Evolutionary conservation across 1,140 invertebrate genomes (phyloP), one percentile per base, ranked within the genome.

Genomic region (Hermatobates lingyangjiaoensis): DNA sequence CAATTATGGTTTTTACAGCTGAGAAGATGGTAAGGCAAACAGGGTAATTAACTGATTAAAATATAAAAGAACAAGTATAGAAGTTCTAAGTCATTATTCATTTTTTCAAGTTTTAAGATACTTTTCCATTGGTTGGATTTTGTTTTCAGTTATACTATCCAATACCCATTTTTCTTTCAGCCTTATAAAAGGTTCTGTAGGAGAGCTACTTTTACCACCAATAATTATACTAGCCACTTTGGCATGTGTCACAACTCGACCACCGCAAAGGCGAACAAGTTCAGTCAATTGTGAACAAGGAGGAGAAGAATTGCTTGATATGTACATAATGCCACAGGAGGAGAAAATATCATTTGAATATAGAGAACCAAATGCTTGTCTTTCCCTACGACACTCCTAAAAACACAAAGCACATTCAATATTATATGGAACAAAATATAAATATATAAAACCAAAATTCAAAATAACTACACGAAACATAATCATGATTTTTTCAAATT

Each of bases 331-430:
- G 12, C 69, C 70, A 54, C 66, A 65, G 52, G 60, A 58, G 10
- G 62, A 52, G 48, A 74, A 74, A 15, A 73, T 56, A 54, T 73
- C 68, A 48, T 68, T 63, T 5, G 60, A 61, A 58, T 67, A 73
- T 38, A 61, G 56, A 27, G 59, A 42, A 7, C 69, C 70, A 57
- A 74, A 72, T 2, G 70, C 67, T 60, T 70, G 65, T 1, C 69
- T 62, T 58, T 72, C 65, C 0, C 65, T 52, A 20, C 71, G 65
- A 52, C 63, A 68, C 59, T 68, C 64, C 68, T 73, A 55, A 26
- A 61, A 62, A 58, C 42, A 60, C 53, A 58, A 57, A 54, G 26
- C 48, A 52, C 44, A 54, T 53, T 25, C 38, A 50, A 50, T 34
- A 51, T 45, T 54, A 10, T 48, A 42, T 34, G 34, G 46, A 30